Evolutionary conservation across 2,888 invertebrate genomes (phyloP).

Genomic region (Marasmarcha lunaedactyla): DNA sequence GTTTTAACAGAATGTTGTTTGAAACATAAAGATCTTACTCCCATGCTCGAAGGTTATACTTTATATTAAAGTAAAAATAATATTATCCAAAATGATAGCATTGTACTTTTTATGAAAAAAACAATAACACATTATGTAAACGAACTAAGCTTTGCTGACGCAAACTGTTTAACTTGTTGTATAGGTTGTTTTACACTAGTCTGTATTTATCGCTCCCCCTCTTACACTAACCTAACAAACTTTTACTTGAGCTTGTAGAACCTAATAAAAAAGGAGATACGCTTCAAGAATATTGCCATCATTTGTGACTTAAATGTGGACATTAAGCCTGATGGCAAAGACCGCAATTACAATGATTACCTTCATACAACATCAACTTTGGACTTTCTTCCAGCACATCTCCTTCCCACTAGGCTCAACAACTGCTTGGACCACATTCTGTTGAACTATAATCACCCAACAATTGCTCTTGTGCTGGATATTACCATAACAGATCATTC

Average conservation of each 20-base stretch:
- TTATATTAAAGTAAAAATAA: conserved; percentile 2
- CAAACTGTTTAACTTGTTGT: background rate
- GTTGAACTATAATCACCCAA: background rate
- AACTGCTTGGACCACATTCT: conserved; percentile 8
- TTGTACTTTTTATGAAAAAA: conserved; percentile 6
- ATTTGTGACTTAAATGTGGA: conserved; percentile 5
- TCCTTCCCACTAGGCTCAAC: background rate
- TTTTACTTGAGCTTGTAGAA: background rate
- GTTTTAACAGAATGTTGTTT: conserved; percentile 12
- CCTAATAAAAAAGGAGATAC: background rate
- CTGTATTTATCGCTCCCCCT: background rate
- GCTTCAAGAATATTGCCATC: background rate
- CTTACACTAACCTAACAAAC: background rate
- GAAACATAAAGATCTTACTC: background rate
- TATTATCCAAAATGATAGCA: conserved; percentile 11
- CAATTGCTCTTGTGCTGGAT: background rate
- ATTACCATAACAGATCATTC: conserved; percentile 6
- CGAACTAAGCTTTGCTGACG: background rate
- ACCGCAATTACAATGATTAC: conserved; percentile 1
- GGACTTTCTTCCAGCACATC: background rate
- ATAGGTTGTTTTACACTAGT: background rate
- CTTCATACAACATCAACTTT: conserved; percentile 2
- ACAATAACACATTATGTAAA: background rate
- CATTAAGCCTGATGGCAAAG: conserved; percentile 2
- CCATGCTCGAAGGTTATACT: conserved; percentile 6